These are phyloP conservation scores for Lepidochrysops patricia DNA, from an alignment of 2,888 invertebrate species.

Conservation along the genomic window DNA sequence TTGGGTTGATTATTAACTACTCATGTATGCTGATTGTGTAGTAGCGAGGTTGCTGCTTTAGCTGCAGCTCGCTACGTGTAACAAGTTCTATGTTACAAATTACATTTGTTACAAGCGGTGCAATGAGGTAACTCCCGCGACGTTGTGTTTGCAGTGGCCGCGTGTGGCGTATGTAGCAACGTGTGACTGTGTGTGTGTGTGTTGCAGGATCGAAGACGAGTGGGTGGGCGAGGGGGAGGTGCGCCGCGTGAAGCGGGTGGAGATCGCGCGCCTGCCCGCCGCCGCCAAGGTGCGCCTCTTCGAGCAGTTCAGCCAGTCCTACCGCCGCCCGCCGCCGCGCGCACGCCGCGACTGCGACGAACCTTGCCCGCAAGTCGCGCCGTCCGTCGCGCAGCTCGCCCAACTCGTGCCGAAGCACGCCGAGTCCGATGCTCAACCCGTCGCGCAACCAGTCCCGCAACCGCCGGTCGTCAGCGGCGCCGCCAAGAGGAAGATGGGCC, in stretches of 20 bases:
- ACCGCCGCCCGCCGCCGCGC: conserved; percentile 35
- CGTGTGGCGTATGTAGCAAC: conserved; percentile 43
- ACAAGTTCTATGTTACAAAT: too few species aligned
- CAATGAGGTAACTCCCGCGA: not conserved
- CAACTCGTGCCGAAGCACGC: conserved; percentile 28
- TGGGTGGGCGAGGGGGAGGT: conserved; percentile 87
- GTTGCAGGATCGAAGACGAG: conserved; percentile 85
- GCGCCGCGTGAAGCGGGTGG: conserved; percentile 75
- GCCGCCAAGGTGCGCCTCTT: conserved; percentile 67
- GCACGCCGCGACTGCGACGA: conserved; percentile 21
- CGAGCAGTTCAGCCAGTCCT: conserved; percentile 66
- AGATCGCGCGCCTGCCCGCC: conserved; percentile 67
- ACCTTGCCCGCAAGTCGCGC: not conserved
- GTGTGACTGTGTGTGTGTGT: conserved; percentile 14
- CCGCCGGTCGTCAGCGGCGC: conserved; percentile 48
- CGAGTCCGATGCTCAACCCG: not conserved
- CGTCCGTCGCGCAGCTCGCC: conserved; percentile 27
- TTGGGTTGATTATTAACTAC: too few species aligned
- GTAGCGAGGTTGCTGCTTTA: too few species aligned
- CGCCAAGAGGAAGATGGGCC: conserved; percentile 58
- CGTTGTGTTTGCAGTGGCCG: conserved; percentile 21
- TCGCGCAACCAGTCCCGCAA: conserved; percentile 28
- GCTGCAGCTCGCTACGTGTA: too few species aligned
- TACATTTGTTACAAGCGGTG: not conserved
- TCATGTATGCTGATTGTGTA: too few species aligned